Base-by-base conservation (phyloP, 2,113 vertebrate genomes). In the Scomber japonicus region DNA sequence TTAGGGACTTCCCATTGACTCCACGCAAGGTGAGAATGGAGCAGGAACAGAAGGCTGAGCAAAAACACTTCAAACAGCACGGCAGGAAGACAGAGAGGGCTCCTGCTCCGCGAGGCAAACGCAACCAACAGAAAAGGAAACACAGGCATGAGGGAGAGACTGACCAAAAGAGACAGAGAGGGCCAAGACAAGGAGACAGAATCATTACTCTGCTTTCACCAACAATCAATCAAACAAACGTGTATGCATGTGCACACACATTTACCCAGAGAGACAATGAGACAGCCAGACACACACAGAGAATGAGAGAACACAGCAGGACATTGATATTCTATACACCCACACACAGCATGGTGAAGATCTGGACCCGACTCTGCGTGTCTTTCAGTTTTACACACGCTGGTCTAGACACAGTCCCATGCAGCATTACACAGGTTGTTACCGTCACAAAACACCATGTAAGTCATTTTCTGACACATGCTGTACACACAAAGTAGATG, bases 241-340 rank as follows among this genome's bases (percentile, higher is more conserved):
- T 60, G 55, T 55, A 70, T 35, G 59, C 11, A 19, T 54, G 67
- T 59, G 69, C 71, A 76, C 83, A 84, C 15, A 63, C 45, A 76
- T 65, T 75, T 68, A 48, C 27, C 74, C 75, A 74, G 75, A 77
- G 69, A 77, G 55, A 75, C 68, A 75, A 79, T 49, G 53, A 78
- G 55, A 82, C 78, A 80, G 24, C 66, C 19, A 75, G 60, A 82
- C 71, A 80, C 66, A 83, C 82, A 70, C 68, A 73, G 35, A 83
- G 62, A 81, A 80, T 75, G 83, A 86, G 75, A 81, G 83, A 67
- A 82, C 87, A 64, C 88, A 88, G 92, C 89, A 91, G 87, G 93
- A 85, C 86, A 94, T 93, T 94, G 92, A 91, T 93, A 93, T 94
- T 93, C 92, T 54, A 55, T 73, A 89, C 93, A 89, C 91, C 90